Percentiles rank a stretch among this genome's conserved stretches.
These are phyloP conservation scores for Drosophila micromelanica DNA, from an alignment of 1,140 invertebrate genomes.

Conservation along the genomic window DNA sequence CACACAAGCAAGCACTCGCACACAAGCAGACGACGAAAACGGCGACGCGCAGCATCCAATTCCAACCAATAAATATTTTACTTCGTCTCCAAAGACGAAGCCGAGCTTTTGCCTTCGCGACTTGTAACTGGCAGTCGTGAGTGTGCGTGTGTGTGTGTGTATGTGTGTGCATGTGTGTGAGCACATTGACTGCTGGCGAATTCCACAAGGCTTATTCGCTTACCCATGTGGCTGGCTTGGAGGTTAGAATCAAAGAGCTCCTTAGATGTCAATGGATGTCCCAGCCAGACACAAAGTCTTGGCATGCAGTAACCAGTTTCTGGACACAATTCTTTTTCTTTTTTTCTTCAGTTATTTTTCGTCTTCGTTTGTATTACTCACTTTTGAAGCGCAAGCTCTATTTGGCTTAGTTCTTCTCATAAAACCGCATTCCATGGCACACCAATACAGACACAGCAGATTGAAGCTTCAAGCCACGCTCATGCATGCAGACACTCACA, in stretches of 20 bases:
- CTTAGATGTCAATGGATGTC: slow-evolving; percentile 69
- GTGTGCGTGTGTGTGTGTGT: slow-evolving; percentile 13
- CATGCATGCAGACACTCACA: slow-evolving; percentile 26
- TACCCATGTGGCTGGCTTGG: slow-evolving; percentile 62
- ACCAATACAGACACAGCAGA: slow-evolving; percentile 33
- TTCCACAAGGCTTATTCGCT: slow-evolving; percentile 63
- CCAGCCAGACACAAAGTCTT: slow-evolving; percentile 67
- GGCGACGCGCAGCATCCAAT: slow-evolving; percentile 72
- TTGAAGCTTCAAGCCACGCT: slow-evolving; percentile 25
- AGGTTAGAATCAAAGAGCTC: slow-evolving; percentile 61
- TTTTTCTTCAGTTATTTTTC: not conserved
- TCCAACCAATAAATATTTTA: slow-evolving; percentile 79
- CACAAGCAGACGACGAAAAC: slow-evolving; percentile 16
- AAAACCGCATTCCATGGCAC: slow-evolving; percentile 69
- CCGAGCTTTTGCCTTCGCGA: slow-evolving; percentile 56
- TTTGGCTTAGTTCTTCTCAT: slow-evolving; percentile 61
- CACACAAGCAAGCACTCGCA: slow-evolving; percentile 32
- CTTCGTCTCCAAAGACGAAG: slow-evolving; percentile 50
- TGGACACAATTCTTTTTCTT: slow-evolving; percentile 43
- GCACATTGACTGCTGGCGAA: slow-evolving; percentile 58
- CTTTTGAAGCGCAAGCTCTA: slow-evolving; percentile 54
- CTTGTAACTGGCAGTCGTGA: slow-evolving; percentile 36
- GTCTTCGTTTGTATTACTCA: slow-evolving; percentile 35
- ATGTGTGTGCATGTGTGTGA: slow-evolving; percentile 25
- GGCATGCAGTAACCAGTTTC: slow-evolving; percentile 65